Conservation (phyloP, 30 jellyfish, hydroid and myxozoan genomes). For the Clytia hemisphaerica region DNA sequence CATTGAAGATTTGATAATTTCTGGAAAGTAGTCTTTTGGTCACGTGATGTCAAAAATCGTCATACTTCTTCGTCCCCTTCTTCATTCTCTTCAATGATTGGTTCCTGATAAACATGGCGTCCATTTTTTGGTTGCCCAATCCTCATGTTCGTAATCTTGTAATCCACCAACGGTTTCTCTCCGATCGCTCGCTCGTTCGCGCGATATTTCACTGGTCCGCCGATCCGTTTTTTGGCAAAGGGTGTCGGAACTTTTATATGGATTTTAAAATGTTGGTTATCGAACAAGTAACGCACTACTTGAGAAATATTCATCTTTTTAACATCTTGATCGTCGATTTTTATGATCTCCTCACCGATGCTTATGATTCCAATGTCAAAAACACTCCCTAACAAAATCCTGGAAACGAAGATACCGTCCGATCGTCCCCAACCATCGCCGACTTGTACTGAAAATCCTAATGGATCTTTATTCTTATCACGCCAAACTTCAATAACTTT, state of each 20-base stretch:
- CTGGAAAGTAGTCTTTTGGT: no score
- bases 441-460: constrained; percentile 7
- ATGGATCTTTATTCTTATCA: constrained; percentile 1
- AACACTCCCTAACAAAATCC: constrained; percentile 29
- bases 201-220: no score
- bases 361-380: constrained; percentile 3
- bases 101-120: constrained; percentile 18
- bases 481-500: constrained; percentile 3
- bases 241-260: constrained; percentile 20
- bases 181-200: constrained; percentile 5
- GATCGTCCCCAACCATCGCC: constrained; percentile 38
- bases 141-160: constrained; percentile 19
- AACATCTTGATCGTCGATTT: constrained; percentile 21
- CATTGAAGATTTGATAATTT: no score
- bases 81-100: not conserved
- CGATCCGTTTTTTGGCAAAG: constrained; percentile 15
- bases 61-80: constrained; percentile 5
- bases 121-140: constrained; percentile 5
- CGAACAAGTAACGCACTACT: constrained; percentile 11
- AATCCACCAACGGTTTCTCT: constrained; percentile 27
- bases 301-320: constrained; percentile 1
- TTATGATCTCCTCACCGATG: constrained; percentile 30
- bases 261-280: not conserved
- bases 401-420: constrained; percentile 31
- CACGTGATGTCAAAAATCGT: no score